phyloP scores from a whole-genome alignment of 2,888 invertebrate species.

The Iphiclides podalirius region DNA sequence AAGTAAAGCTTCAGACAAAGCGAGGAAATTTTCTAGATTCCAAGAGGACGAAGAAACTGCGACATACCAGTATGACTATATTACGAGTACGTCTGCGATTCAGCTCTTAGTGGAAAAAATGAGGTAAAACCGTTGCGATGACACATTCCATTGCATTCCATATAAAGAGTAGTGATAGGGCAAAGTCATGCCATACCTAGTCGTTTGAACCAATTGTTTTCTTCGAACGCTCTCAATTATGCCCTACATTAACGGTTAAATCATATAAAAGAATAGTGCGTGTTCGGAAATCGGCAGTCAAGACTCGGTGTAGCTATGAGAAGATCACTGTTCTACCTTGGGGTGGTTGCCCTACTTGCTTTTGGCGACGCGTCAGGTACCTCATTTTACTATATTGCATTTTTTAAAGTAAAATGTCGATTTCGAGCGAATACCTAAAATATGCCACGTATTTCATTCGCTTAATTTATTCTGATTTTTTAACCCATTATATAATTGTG shows the following conservation, averaged over 20 bases:
- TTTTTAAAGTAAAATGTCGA: no score
- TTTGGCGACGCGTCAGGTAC: slow-evolving; percentile 14
- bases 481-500: no score
- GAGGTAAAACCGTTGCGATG: background rate
- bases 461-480: no score
- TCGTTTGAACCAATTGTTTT: background rate
- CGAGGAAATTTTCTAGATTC: no score
- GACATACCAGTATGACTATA: no score
- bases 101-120: background rate
- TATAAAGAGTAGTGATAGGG: background rate
- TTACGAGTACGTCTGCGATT: no score
- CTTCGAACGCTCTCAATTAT: background rate
- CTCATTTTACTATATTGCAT: background rate
- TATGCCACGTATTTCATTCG: no score
- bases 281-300: background rate
- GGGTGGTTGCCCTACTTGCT: slow-evolving; percentile 3
- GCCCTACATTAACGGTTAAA: background rate
- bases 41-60: no score
- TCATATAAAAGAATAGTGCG: background rate
- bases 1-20: no score
- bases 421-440: no score
- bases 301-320: background rate
- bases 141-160: background rate
- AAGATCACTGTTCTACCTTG: slow-evolving; percentile 10
- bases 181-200: background rate